These are phyloP conservation scores for Leptinotarsa rubiginosa DNA, from an alignment of 2,888 invertebrate genomes.

Conservation along the genomic window DNA sequence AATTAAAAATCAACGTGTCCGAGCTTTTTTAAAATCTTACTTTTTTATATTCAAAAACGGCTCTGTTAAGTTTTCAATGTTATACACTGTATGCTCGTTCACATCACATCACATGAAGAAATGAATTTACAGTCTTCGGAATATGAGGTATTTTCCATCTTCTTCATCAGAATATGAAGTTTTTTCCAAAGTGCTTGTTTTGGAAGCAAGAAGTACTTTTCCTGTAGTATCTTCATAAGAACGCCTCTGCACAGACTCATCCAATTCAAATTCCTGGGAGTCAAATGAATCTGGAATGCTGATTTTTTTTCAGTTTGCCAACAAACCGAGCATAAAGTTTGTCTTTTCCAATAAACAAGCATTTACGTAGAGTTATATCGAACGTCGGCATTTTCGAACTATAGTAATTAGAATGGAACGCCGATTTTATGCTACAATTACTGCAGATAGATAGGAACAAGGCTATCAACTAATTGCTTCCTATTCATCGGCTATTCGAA, in stretches of 20 bases:
- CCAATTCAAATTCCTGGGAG: neutral
- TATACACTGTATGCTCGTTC: too few relatives aligned
- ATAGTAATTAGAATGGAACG: slow-evolving; percentile 17
- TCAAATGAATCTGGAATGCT: neutral
- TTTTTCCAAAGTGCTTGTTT: too few relatives aligned
- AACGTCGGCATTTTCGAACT: slow-evolving; percentile 11
- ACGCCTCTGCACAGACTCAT: neutral
- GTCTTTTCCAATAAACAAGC: slow-evolving; percentile 27
- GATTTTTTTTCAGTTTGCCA: slow-evolving; percentile 6
- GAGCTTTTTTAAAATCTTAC: too few relatives aligned
- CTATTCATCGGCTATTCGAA: slow-evolving; percentile 26
- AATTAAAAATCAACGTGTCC: too few relatives aligned
- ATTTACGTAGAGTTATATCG: slow-evolving; percentile 22
- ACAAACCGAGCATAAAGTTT: slow-evolving; percentile 14
- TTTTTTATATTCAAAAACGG: too few relatives aligned
- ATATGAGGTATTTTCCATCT: too few relatives aligned
- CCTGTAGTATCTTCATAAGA: neutral
- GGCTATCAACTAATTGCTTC: slow-evolving; percentile 29
- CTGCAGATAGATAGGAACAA: slow-evolving; percentile 27
- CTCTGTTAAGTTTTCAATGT: too few relatives aligned
- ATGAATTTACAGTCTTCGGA: too few relatives aligned
- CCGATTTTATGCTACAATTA: slow-evolving; percentile 26
- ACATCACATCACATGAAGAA: too few relatives aligned
- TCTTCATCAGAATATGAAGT: too few relatives aligned
- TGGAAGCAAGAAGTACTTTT: too few relatives aligned